Conservation (phyloP, 2,113 vertebrate genomes). For the Callipepla squamata region DNA sequence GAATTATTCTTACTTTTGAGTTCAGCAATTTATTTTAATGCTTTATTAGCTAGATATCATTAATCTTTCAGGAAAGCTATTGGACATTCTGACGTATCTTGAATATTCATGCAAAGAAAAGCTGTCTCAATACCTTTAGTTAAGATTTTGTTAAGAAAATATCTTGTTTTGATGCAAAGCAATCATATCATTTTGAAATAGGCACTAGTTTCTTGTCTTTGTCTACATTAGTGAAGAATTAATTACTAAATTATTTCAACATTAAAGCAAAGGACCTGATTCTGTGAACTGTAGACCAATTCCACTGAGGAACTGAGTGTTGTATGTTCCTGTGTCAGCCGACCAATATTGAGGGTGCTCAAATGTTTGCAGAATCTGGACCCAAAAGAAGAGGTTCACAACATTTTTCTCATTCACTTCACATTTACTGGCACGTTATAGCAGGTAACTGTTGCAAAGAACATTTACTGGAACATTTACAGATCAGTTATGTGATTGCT, state of each 20-base stretch:
- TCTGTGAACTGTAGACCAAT: not conserved
- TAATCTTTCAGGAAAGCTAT: constrained; percentile 39
- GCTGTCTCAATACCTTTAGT: not conserved
- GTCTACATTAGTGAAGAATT: not conserved
- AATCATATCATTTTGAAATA: not conserved
- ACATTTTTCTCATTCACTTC: constrained; percentile 2
- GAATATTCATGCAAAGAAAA: constrained; percentile 13
- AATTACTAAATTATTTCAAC: not conserved
- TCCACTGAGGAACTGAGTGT: not conserved
- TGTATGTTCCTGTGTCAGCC: accelerated
- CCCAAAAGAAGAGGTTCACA: not conserved
- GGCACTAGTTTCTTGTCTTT: not conserved
- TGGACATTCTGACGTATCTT: constrained; percentile 41
- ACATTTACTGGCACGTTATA: constrained; percentile 17
- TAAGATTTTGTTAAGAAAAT: not conserved
- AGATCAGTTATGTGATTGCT: constrained; percentile 44
- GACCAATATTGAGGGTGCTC: not conserved
- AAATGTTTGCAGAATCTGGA: not conserved
- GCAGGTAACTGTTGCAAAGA: constrained; percentile 35
- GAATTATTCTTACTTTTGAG: constrained; percentile 13
- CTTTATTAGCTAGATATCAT: constrained; percentile 37
- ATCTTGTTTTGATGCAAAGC: not conserved
- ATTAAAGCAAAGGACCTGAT: not conserved
- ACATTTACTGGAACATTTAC: constrained; percentile 31
- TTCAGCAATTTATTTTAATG: constrained; percentile 16